Conservation (phyloP, 2,113 vertebrate species). For the Numida meleagris region DNA sequence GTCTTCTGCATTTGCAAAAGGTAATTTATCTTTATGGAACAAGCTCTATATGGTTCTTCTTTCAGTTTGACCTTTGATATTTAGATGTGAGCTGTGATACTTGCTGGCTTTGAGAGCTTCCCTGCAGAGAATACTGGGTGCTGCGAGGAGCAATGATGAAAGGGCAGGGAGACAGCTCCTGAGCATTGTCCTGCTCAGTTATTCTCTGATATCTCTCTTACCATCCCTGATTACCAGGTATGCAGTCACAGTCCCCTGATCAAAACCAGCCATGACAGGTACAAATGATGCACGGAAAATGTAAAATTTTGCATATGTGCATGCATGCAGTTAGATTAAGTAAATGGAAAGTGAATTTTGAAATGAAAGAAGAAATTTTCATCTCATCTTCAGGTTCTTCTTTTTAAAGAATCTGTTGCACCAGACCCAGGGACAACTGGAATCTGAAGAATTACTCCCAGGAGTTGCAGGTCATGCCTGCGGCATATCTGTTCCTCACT, state of each 20-base stretch:
- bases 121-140: background rate
- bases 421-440: background rate
- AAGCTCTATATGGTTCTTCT: background rate
- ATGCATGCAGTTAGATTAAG: background rate
- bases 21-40: background rate
- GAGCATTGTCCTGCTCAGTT: background rate
- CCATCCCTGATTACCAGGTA: too few species aligned
- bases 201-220: background rate
- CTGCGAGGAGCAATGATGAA: background rate
- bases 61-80: background rate
- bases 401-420: background rate
- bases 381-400: background rate
- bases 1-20: background rate
- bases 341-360: background rate
- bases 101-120: background rate
- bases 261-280: background rate
- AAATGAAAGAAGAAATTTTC: background rate
- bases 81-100: background rate
- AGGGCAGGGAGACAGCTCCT: background rate
- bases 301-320: fast-evolving
- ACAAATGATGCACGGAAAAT: background rate
- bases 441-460: background rate
- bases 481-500: background rate
- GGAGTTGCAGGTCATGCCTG: background rate
- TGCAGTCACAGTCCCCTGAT: background rate